These are phyloP conservation scores for Drosophila kambysellisi DNA, from an alignment of 2,888 invertebrate genomes.

Conservation along the genomic window DNA sequence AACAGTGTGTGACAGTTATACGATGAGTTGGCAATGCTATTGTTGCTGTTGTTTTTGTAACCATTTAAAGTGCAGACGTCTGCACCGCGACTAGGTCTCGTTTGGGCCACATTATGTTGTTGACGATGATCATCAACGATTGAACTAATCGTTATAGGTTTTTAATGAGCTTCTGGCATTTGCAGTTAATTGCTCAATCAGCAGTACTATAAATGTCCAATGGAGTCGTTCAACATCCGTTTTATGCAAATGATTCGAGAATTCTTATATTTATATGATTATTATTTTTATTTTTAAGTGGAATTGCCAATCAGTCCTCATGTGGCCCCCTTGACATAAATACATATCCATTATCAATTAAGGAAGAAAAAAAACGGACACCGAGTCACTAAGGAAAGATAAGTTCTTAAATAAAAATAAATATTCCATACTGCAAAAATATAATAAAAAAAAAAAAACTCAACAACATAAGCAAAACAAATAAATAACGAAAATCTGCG, in stretches of 20 bases:
- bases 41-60: conserved; percentile 21
- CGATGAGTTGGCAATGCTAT: conserved; percentile 15
- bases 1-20: conserved; percentile 41
- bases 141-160: conserved; percentile 13
- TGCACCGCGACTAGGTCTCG: conserved; percentile 13
- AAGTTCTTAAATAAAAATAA: conserved; percentile 26
- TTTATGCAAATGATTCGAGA: neutral
- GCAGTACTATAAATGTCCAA: neutral
- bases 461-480: conserved; percentile 3
- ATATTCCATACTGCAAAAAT: conserved; percentile 26
- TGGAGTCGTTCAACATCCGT: neutral
- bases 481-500: conserved; percentile 11
- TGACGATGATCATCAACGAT: conserved; percentile 28
- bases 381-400: conserved; percentile 10
- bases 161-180: conserved; percentile 7
- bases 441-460: conserved; percentile 1
- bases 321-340: conserved; percentile 10
- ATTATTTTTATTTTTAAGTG: neutral
- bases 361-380: conserved; percentile 3
- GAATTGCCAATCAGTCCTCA: neutral
- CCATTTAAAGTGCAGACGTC: conserved; percentile 54
- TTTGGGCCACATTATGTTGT: conserved; percentile 12
- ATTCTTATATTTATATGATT: neutral
- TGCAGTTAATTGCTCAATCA: conserved; percentile 1
- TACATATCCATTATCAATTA: neutral